phyloP scores from a whole-genome alignment of 2,113 vertebrate species.

The Pyxicephalus adspersus region DNA sequence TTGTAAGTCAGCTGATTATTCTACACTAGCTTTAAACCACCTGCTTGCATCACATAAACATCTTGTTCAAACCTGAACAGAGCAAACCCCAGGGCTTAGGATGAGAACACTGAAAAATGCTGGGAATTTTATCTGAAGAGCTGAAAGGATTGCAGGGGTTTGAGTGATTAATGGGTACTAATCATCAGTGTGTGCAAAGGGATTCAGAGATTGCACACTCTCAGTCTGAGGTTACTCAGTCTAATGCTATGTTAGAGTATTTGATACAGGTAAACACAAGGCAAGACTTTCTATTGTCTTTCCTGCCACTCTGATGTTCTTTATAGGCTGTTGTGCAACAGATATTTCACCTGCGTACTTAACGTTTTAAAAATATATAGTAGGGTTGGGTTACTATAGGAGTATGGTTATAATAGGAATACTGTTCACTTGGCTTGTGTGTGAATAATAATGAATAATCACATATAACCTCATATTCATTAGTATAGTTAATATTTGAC shows the following conservation, averaged over 20 bases:
- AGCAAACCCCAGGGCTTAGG: constrained; percentile 9
- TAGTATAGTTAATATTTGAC: too few relatives aligned
- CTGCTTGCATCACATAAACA: constrained; percentile 13
- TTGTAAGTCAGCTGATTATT: neutral
- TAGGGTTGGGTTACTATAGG: too few relatives aligned
- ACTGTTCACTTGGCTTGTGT: too few relatives aligned
- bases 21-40: neutral
- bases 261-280: neutral
- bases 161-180: constrained; percentile 9
- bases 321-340: too few relatives aligned
- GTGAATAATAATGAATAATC: too few relatives aligned
- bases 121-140: constrained; percentile 30
- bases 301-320: too few relatives aligned
- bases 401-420: too few relatives aligned
- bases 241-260: too few relatives aligned
- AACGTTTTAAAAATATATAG: too few relatives aligned
- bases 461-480: too few relatives aligned
- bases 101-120: constrained; percentile 28
- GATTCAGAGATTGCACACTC: neutral
- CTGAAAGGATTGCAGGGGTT: constrained; percentile 5
- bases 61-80: constrained; percentile 3
- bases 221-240: neutral
- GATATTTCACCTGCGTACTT: too few relatives aligned
- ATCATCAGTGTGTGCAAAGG: neutral
- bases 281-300: neutral